A percentile compares a stretch with the other conserved stretches of the same genome.
phyloP scores from a whole-genome alignment of 2,888 invertebrate species.

The Protophormia terraenovae region DNA sequence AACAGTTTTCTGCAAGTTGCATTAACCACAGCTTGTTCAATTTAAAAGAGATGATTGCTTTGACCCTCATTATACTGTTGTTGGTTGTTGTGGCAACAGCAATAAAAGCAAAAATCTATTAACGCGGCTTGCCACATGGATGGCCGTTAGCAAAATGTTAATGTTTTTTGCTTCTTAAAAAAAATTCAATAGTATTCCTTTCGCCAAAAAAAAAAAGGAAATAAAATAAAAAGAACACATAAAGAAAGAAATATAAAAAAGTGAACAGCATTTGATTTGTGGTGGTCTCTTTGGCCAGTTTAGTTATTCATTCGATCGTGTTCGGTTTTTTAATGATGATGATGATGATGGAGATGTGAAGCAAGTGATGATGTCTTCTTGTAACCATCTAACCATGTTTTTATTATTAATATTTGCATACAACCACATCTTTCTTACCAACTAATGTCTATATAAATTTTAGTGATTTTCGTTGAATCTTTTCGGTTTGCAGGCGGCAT shows the following conservation, averaged over 20 bases:
- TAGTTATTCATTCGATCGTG: not conserved
- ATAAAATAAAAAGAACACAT: not conserved
- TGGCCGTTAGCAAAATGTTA: constrained; percentile 41
- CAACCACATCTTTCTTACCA: constrained; percentile 2
- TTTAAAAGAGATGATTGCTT: constrained; percentile 66
- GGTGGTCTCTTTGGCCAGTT: constrained; percentile 37
- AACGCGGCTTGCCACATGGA: constrained; percentile 56
- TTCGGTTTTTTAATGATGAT: not conserved
- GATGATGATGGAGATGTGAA: not conserved
- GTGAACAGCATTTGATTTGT: constrained; percentile 53
- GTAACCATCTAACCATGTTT: not conserved
- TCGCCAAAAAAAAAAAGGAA: constrained; percentile 50
- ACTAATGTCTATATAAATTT: constrained; percentile 30
- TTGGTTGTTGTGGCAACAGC: no score
- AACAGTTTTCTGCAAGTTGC: constrained; percentile 8
- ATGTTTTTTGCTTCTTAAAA: not conserved
- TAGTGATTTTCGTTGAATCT: constrained; percentile 14
- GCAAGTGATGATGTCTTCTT: not conserved
- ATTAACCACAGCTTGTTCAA: constrained; percentile 58
- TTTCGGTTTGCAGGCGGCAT: constrained; percentile 24
- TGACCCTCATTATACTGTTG: constrained; percentile 66
- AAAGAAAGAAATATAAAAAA: not conserved
- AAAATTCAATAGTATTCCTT: constrained; percentile 46
- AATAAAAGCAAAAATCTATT: constrained; percentile 65
- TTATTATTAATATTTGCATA: constrained; percentile 5